A percentile compares a stretch with the other conserved stretches of the same genome.
Conservation (phyloP, 1,140 invertebrate genomes). For the Macrobrachium nipponense region DNA sequence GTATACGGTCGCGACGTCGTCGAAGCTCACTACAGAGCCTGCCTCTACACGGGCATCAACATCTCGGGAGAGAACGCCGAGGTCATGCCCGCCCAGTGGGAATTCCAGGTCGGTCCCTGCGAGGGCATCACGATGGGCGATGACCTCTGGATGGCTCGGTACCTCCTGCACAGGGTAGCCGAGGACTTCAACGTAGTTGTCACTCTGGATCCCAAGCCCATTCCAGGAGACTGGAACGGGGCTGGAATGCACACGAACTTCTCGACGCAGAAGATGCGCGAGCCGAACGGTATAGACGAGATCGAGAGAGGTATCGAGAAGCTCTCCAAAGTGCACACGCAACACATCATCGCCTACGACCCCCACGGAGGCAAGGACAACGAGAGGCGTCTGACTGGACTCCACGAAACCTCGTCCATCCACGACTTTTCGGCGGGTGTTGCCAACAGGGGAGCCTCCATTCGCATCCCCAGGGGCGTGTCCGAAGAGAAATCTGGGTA, state of each 20-base stretch:
- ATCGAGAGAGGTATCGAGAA: not conserved
- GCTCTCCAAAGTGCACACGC: not conserved
- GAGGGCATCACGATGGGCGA: not conserved
- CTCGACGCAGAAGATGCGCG: not conserved
- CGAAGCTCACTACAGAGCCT: constrained; percentile 7
- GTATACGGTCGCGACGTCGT: constrained; percentile 7
- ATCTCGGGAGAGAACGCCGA: not conserved
- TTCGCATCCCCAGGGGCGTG: constrained; percentile 12
- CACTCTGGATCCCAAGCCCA: not conserved
- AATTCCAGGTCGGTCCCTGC: constrained; percentile 12
- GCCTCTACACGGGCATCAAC: constrained; percentile 9
- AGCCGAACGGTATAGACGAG: not conserved
- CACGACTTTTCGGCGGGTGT: constrained; percentile 12
- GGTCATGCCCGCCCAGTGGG: constrained; percentile 16
- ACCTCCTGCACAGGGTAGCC: not conserved
- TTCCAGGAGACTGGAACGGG: constrained; percentile 8
- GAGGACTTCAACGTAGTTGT: not conserved
- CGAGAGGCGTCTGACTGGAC: not conserved
- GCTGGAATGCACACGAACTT: constrained; percentile 16
- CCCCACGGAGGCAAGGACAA: constrained; percentile 6
- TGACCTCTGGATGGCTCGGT: constrained; percentile 6
- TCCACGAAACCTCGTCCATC: constrained; percentile 16
- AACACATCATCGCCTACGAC: constrained; percentile 6
- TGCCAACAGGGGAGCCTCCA: constrained; percentile 10
- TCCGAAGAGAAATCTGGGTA: not conserved